phyloP scores from a whole-genome alignment of 1,140 invertebrate species.

The Drosophila persimilis region DNA sequence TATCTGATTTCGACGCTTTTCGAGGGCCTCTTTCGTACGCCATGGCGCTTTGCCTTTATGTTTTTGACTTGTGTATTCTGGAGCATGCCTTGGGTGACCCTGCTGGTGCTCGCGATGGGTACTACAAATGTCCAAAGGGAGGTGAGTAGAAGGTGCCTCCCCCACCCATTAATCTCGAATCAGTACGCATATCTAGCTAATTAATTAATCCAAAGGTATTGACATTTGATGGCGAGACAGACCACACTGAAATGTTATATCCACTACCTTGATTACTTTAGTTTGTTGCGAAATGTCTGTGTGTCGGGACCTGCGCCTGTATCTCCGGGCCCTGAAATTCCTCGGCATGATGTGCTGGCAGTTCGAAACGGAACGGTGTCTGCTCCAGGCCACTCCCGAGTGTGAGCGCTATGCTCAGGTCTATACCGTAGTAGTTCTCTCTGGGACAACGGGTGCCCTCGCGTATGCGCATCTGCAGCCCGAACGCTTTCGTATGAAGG shows the following conservation, averaged over 20 bases:
- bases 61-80: conserved; percentile 3
- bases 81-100: conserved; percentile 17
- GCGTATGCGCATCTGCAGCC: conserved; percentile 35
- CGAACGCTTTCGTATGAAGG: conserved; percentile 17
- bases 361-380: conserved; percentile 37
- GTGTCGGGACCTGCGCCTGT: conserved; percentile 46
- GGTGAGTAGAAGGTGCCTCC: conserved; percentile 19
- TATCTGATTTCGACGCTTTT: conserved; percentile 23
- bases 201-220: background rate
- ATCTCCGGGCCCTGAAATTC: conserved; percentile 33
- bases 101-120: conserved; percentile 22
- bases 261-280: conserved; percentile 36
- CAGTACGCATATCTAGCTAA: too few relatives aligned
- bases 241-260: conserved; percentile 7
- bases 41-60: conserved; percentile 11
- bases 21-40: conserved; percentile 2
- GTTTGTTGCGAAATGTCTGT: conserved; percentile 37
- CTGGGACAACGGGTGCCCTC: conserved; percentile 10
- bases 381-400: conserved; percentile 18
- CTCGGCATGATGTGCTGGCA: conserved; percentile 53
- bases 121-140: conserved; percentile 19
- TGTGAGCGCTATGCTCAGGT: conserved; percentile 40
- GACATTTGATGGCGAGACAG: conserved; percentile 2
- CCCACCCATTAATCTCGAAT: too few relatives aligned
- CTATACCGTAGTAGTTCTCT: conserved; percentile 19